phyloP scores from a whole-genome alignment of 2,113 vertebrate species.

The Pseudopipra pipra region DNA sequence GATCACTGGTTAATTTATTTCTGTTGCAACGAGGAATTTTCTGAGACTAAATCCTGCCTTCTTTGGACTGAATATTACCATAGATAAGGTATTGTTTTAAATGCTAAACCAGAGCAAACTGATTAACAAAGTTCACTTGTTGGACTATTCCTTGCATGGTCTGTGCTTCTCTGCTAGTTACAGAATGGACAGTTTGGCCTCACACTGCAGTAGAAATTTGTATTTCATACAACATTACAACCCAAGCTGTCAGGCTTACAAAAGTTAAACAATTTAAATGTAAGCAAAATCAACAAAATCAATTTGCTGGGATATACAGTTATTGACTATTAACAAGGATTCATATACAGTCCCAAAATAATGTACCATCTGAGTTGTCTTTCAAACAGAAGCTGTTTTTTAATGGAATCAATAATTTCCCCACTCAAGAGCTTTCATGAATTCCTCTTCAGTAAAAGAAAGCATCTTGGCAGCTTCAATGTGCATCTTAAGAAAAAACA shows the following conservation, averaged over 20 bases:
- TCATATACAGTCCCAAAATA: background rate
- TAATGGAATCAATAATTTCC: slow-evolving; percentile 69
- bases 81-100: background rate
- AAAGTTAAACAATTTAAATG: background rate
- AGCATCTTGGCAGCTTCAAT: slow-evolving; percentile 94
- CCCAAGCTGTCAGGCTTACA: background rate
- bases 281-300: background rate
- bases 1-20: background rate
- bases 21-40: background rate
- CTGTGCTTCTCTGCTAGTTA: background rate
- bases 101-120: background rate
- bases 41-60: background rate
- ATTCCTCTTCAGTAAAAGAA: slow-evolving; percentile 95
- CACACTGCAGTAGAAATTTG: background rate
- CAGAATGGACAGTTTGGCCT: background rate
- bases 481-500: slow-evolving; percentile 83
- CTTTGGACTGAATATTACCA: background rate
- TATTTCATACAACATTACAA: background rate
- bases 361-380: background rate
- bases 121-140: background rate
- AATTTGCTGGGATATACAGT: background rate
- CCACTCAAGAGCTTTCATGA: slow-evolving; percentile 93
- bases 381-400: background rate
- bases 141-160: background rate
- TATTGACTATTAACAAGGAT: background rate